Conservation (phyloP, 2,888 invertebrate species). For the Clivina fossor region DNA sequence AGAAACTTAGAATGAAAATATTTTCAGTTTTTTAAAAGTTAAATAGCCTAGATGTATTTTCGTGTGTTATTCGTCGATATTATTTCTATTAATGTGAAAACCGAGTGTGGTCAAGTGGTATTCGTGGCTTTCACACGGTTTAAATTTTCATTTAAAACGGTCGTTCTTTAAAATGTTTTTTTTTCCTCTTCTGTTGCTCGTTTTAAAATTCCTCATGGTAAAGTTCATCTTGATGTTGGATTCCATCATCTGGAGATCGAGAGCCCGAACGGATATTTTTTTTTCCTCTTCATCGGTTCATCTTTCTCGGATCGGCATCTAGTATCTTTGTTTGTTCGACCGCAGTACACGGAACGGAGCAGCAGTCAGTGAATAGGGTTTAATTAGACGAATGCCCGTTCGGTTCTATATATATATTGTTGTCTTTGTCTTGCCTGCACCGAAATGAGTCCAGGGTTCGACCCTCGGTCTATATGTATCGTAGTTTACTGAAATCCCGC, state of each 20-base stretch:
- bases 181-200: conserved; percentile 21
- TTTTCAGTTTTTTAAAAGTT: no score
- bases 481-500: no score
- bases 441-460: conserved; percentile 20
- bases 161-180: conserved; percentile 21
- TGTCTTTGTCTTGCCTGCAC: conserved; percentile 15
- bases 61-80: no score
- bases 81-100: no score
- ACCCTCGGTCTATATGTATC: conserved; percentile 36
- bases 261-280: conserved; percentile 22
- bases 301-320: conserved; percentile 4
- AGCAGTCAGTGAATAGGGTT: conserved; percentile 28
- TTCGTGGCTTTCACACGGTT: conserved; percentile 20
- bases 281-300: conserved; percentile 30
- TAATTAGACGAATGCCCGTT: conserved; percentile 30
- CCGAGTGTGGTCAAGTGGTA: no score
- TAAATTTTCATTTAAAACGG: conserved; percentile 24
- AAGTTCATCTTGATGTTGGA: conserved; percentile 31
- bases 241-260: conserved; percentile 25
- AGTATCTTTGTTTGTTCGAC: neutral
- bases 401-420: neutral
- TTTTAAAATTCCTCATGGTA: conserved; percentile 29
- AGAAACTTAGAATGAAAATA: no score
- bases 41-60: no score
- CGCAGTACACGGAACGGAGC: no score